Base-by-base conservation (phyloP, 2,113 vertebrate species). In the Brachyhypopomus gauderio region DNA sequence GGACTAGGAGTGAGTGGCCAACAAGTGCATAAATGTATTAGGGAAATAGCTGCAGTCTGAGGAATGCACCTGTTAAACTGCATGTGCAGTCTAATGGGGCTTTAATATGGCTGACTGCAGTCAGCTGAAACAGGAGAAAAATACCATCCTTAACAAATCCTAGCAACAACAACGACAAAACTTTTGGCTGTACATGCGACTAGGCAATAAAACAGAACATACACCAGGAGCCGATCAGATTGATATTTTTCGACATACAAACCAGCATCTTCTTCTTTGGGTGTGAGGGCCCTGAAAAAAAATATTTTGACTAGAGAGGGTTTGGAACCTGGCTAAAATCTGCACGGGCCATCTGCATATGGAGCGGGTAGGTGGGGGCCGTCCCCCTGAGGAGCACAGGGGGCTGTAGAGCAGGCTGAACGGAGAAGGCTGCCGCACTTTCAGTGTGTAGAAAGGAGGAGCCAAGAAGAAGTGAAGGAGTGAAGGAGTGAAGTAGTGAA, bases 11-110 rank as follows among this genome's bases (percentile, higher is more conserved):
- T 70, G 17, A 76, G 66, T 23, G 14, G 64, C 34, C 73, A 52
- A 76, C 60, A 76, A 82, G 75, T 81, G 34, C 9, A 55, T 70
- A 81, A 70, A 23, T 60, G 56, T 79, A 79, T 79, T 72, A 79
- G 41, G 52, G 56, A 71, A 78, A 79, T 72, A 79, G 69, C 36
- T 38, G 59, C 56, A 62, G 67, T 36, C 55, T 70, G 34, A 79
- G 16, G 22, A 71, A 71, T 72, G 67, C 72, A 5, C 16, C 66
- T 19, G 56, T 45, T 78, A 71, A 71, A 41, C 66, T 25, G 52
- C 77, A 78, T 78, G 45, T n/a, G 52, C 66, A 78, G 34, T 60
- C 19, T 60, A 79, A 79, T 72, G 23, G 56, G 36, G 41, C 17
- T 55, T 58, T 78, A 70, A 70, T 70, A 70, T 41, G 34, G 36